Conservation (phyloP, 2,113 vertebrate species). For the Periophthalmodon schlosseri region DNA sequence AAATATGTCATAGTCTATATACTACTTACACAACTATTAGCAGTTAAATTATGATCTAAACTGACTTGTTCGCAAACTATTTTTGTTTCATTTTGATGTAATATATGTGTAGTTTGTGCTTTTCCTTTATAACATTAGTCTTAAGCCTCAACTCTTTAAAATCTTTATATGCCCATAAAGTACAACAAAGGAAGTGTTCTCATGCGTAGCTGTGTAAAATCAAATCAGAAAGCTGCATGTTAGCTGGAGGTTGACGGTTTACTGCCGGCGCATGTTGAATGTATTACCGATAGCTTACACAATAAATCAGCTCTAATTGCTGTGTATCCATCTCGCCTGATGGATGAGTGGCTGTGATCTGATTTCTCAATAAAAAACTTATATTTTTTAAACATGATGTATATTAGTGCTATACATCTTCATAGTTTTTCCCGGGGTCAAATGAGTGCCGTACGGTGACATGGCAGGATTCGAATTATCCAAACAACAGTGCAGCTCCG, state of each 20-base stretch:
- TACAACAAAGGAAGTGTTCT: slow-evolving; percentile 42
- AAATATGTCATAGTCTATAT: background rate
- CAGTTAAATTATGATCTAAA: background rate
- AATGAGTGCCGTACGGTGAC: slow-evolving; percentile 30
- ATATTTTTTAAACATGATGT: slow-evolving; percentile 19
- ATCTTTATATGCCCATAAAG: slow-evolving; percentile 44
- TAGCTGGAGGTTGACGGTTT: background rate
- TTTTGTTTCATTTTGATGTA: background rate
- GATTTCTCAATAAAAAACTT: background rate
- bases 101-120: background rate
- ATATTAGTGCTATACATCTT: slow-evolving; percentile 13
- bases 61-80: background rate
- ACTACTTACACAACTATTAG: background rate
- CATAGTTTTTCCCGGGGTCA: slow-evolving; percentile 30
- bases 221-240: background rate
- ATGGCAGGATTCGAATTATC: slow-evolving; percentile 43
- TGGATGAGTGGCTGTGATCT: slow-evolving; percentile 13
- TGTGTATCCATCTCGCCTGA: slow-evolving; percentile 28
- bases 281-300: slow-evolving; percentile 22
- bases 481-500: slow-evolving; percentile 28
- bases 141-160: slow-evolving; percentile 30
- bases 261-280: background rate
- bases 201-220: slow-evolving; percentile 30
- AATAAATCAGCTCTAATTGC: slow-evolving; percentile 12
- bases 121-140: slow-evolving; percentile 28